phyloP scores from a whole-genome alignment of 1,140 invertebrate genomes.

The Eurosta solidaginis region DNA sequence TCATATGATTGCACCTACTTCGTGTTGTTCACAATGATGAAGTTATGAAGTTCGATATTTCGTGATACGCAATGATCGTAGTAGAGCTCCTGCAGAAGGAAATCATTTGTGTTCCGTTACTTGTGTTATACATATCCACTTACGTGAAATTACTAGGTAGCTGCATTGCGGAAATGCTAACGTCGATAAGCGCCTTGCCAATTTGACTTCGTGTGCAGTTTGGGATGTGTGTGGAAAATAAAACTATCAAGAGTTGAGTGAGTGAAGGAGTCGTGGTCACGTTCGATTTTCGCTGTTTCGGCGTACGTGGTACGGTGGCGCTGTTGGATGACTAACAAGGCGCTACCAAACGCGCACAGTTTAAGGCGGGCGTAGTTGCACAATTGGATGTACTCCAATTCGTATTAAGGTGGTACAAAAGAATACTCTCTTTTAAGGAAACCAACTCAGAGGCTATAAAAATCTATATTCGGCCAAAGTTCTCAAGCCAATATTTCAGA shows the following conservation, averaged over 20 bases:
- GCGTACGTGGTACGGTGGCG: not conserved
- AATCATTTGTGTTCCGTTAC: not conserved
- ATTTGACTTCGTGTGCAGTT: not conserved
- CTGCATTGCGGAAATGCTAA: not conserved
- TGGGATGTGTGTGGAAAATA: not conserved
- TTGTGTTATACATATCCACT: not conserved
- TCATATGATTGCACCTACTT: too few relatives aligned
- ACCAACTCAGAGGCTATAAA: too few relatives aligned
- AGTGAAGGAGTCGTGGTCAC: not conserved
- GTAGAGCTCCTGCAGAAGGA: constrained; percentile 16
- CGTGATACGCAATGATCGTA: not conserved
- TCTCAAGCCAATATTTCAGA: too few relatives aligned
- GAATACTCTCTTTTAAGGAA: too few relatives aligned
- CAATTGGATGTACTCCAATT: not conserved
- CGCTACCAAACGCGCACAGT: constrained; percentile 16
- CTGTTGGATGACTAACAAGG: constrained; percentile 21
- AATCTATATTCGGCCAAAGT: too few relatives aligned
- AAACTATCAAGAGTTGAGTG: not conserved
- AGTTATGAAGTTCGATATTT: not conserved
- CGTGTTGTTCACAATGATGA: not conserved
- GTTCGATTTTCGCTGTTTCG: too few relatives aligned
- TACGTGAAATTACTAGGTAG: constrained; percentile 18
- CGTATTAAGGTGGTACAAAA: too few relatives aligned
- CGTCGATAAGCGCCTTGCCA: not conserved
- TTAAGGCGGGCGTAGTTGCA: not conserved